These are phyloP conservation scores for Apis dorsata DNA, from an alignment of 1,140 invertebrate genomes.

Conservation along the genomic window DNA sequence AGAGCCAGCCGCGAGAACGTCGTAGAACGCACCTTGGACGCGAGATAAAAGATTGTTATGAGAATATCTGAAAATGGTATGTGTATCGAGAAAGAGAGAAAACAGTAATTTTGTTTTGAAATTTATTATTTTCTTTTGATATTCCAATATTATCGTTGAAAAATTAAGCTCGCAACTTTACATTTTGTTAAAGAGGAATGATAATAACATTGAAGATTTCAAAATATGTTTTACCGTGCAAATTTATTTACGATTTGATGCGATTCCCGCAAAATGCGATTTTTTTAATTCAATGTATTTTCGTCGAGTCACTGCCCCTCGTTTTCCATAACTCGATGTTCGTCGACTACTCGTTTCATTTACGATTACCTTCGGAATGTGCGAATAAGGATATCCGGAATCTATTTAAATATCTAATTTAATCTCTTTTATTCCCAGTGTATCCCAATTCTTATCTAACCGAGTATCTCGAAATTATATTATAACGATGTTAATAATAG, in stretches of 20 bases:
- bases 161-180: too few relatives aligned
- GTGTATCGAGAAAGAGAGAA: background rate
- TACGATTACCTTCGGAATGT: background rate
- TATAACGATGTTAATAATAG: conserved; percentile 42
- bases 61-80: conserved; percentile 15
- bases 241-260: too few relatives aligned
- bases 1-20: conserved; percentile 8
- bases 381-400: conserved; percentile 21
- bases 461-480: conserved; percentile 44
- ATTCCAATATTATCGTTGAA: too few relatives aligned
- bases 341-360: background rate
- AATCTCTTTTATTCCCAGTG: conserved; percentile 29
- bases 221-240: too few relatives aligned
- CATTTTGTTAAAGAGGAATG: too few relatives aligned
- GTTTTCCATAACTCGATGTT: background rate
- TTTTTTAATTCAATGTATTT: too few relatives aligned
- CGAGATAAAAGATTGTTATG: conserved; percentile 40
- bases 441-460: conserved; percentile 46
- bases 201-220: too few relatives aligned
- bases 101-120: background rate
- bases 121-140: too few relatives aligned
- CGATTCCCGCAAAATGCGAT: too few relatives aligned
- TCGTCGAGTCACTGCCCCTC: background rate
- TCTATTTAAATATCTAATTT: conserved; percentile 35
- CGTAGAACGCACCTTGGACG: background rate